phyloP scores from a whole-genome alignment of 2,113 vertebrate genomes.

The Willisornis vidua region DNA sequence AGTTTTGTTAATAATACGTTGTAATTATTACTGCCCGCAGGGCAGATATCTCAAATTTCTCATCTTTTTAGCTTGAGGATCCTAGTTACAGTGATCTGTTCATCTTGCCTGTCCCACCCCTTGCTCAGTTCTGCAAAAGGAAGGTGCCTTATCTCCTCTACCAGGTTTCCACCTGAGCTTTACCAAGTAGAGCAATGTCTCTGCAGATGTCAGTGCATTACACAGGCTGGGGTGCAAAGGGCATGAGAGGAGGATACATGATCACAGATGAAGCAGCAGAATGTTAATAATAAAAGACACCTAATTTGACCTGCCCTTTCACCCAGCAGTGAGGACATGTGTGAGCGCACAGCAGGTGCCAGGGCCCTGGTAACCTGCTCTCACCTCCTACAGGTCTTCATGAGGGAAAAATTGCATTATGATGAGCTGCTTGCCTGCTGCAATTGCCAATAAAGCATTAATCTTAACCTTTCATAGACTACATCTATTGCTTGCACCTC shows the following conservation, averaged over 20 bases:
- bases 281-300: conserved; percentile 49
- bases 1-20: conserved; percentile 63
- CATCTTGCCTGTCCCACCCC: neutral
- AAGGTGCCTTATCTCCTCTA: neutral
- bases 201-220: fast-evolving
- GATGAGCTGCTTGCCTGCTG: neutral
- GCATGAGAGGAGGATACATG: neutral
- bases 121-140: neutral
- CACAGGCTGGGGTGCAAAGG: neutral
- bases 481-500: neutral
- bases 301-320: conserved; percentile 42
- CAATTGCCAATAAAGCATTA: conserved; percentile 17
- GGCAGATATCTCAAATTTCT: conserved; percentile 15
- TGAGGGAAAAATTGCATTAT: neutral
- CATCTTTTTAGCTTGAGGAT: conserved; percentile 11
- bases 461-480: neutral
- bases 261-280: conserved; percentile 26
- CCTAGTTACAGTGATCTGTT: neutral
- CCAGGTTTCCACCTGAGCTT: neutral
- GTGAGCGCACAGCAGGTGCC: neutral
- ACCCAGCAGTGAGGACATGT: neutral
- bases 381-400: neutral
- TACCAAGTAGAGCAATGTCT: neutral
- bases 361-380: neutral
- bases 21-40: conserved; percentile 16